A percentile compares a stretch with the other conserved stretches of the same genome.
phyloP scores from a whole-genome alignment of 2,888 invertebrate species.

The Microchrysa polita region DNA sequence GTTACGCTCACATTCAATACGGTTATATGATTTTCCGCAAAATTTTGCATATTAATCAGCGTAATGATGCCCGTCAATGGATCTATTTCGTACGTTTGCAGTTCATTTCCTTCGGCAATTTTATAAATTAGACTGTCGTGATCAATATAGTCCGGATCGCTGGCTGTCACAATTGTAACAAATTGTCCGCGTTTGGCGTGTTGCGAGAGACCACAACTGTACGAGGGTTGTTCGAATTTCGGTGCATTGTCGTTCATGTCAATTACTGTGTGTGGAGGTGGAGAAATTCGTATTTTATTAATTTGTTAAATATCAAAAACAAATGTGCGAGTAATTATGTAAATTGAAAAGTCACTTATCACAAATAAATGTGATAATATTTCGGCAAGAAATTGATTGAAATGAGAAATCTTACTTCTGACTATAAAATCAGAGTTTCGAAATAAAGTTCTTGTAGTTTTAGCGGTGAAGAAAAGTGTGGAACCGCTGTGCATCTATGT shows the following conservation, averaged over 20 bases:
- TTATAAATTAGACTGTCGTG: constrained; percentile 79
- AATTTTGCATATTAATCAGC: constrained; percentile 78
- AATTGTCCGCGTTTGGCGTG: constrained; percentile 87
- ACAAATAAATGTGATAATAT: too few relatives aligned
- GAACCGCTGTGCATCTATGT: too few relatives aligned
- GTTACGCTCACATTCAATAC: constrained; percentile 92
- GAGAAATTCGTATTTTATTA: constrained; percentile 5
- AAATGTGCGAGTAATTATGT: too few relatives aligned
- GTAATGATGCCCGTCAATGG: constrained; percentile 71
- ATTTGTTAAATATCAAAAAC: background rate
- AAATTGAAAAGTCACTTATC: too few relatives aligned
- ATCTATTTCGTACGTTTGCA: constrained; percentile 77
- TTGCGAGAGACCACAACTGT: constrained; percentile 80
- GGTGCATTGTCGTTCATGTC: constrained; percentile 95
- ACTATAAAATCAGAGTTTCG: too few relatives aligned
- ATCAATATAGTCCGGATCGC: constrained; percentile 86
- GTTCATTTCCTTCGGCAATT: constrained; percentile 83
- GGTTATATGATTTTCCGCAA: constrained; percentile 71
- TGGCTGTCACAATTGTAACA: constrained; percentile 87
- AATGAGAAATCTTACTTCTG: too few relatives aligned
- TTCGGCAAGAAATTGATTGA: too few relatives aligned
- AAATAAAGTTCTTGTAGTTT: too few relatives aligned
- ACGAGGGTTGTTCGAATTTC: constrained; percentile 82
- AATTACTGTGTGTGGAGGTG: constrained; percentile 69
- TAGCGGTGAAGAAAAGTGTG: too few relatives aligned